These are phyloP conservation scores for Drosophila colorata DNA, from an alignment of 2,888 invertebrate species.

Conservation along the genomic window DNA sequence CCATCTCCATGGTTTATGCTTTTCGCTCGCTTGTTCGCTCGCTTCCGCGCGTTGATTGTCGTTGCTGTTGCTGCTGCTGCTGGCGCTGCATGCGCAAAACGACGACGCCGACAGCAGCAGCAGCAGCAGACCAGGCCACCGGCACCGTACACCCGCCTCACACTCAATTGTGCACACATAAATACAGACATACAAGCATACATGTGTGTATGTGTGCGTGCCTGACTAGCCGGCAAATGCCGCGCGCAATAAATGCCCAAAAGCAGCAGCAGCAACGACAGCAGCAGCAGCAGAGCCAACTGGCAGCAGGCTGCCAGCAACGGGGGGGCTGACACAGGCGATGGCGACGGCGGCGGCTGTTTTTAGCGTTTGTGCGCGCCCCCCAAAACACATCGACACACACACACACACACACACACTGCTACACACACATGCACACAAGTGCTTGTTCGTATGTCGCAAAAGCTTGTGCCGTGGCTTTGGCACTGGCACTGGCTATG, in stretches of 20 bases:
- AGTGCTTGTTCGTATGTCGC: constrained; percentile 49
- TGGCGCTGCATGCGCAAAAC: constrained; percentile 29
- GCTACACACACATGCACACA: constrained; percentile 36
- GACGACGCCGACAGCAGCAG: constrained; percentile 54
- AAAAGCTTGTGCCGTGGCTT: constrained; percentile 78
- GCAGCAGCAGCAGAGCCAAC: constrained; percentile 38
- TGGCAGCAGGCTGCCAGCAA: constrained; percentile 37
- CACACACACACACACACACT: constrained; percentile 24
- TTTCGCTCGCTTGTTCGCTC: constrained; percentile 75
- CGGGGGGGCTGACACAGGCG: constrained; percentile 44
- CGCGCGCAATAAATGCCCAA: constrained; percentile 69
- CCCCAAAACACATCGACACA: constrained; percentile 53
- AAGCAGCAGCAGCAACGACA: constrained; percentile 63
- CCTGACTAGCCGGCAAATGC: constrained; percentile 66
- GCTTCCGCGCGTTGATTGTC: constrained; percentile 78
- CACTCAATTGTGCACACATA: constrained; percentile 14
- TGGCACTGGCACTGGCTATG: constrained; percentile 47
- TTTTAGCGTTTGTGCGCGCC: constrained; percentile 77
- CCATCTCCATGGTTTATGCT: constrained; percentile 75
- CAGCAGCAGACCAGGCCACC: constrained; percentile 50
- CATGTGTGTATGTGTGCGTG: constrained; percentile 47
- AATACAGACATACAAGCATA: constrained; percentile 10
- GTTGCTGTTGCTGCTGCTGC: constrained; percentile 58
- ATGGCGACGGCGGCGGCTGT: constrained; percentile 68
- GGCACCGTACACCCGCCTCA: constrained; percentile 56